These are phyloP conservation scores for Conistra vaccinii DNA, from an alignment of 2,888 invertebrate species.

Conservation along the genomic window DNA sequence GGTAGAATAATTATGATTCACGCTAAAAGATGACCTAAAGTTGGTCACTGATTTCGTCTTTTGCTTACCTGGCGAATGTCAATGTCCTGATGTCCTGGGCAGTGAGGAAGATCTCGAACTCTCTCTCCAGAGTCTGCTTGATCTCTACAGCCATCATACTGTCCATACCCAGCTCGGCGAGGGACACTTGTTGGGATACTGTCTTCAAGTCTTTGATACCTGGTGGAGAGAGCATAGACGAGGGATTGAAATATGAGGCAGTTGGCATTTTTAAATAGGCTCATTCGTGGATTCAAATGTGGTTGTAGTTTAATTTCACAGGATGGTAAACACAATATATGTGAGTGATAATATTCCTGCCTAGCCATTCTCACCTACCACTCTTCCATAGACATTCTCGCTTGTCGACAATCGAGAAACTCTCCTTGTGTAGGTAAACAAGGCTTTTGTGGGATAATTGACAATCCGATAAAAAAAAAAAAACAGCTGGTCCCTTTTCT, in stretches of 20 bases:
- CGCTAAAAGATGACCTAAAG: too few species aligned
- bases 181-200: slow-evolving; percentile 92
- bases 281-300: neutral
- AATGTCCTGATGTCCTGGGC: slow-evolving; percentile 96
- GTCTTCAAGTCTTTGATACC: slow-evolving; percentile 93
- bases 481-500: neutral
- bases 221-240: slow-evolving; percentile 58
- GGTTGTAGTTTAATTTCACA: too few species aligned
- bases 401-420: neutral
- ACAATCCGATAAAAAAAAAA: neutral
- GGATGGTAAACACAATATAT: neutral
- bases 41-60: too few species aligned
- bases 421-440: neutral
- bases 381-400: neutral
- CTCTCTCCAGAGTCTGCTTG: slow-evolving; percentile 97
- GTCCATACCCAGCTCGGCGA: slow-evolving; percentile 98
- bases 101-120: slow-evolving; percentile 96
- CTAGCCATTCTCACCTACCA: neutral
- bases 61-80: slow-evolving; percentile 93
- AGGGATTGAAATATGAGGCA: neutral
- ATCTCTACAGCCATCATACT: slow-evolving; percentile 99
- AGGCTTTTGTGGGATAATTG: neutral
- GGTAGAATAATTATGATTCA: too few species aligned
- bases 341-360: too few species aligned
- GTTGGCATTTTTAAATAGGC: neutral